Percentiles rank a stretch among this genome's conserved stretches.
Conservation (phyloP, 2,113 vertebrate genomes). For the Orthonyx spaldingii region DNA sequence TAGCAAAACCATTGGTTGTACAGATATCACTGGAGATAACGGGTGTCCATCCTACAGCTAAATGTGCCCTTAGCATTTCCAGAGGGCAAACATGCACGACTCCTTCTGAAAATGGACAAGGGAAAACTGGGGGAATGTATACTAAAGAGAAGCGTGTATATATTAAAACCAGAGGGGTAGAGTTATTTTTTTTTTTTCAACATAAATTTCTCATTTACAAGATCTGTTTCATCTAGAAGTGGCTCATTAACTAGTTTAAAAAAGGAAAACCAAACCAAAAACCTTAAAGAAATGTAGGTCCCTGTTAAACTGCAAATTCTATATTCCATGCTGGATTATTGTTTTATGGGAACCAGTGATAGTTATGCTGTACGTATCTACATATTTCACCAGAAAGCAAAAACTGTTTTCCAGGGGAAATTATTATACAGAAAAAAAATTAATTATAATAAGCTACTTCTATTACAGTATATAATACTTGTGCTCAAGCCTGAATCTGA, state of each 20-base stretch:
- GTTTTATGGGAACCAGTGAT: neutral
- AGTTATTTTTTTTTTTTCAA: neutral
- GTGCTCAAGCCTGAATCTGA: neutral
- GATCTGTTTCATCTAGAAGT: neutral
- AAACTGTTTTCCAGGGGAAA: neutral
- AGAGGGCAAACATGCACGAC: neutral
- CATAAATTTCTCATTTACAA: neutral
- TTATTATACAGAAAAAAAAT: neutral
- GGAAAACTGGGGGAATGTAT: neutral
- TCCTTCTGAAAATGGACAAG: neutral
- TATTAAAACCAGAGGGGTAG: neutral
- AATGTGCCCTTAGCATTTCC: neutral
- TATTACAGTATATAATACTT: neutral
- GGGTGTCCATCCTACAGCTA: neutral
- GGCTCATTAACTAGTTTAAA: neutral
- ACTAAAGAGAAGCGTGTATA: neutral
- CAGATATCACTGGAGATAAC: neutral
- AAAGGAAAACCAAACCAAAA: neutral
- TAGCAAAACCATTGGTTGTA: neutral
- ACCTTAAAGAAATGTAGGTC: neutral
- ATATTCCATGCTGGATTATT: neutral
- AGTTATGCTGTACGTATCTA: neutral
- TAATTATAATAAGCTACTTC: neutral
- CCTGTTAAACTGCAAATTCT: neutral
- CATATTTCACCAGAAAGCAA: neutral